Conservation (phyloP, 2,797 vertebrate genomes). For the Leptoclinus maculatus region DNA sequence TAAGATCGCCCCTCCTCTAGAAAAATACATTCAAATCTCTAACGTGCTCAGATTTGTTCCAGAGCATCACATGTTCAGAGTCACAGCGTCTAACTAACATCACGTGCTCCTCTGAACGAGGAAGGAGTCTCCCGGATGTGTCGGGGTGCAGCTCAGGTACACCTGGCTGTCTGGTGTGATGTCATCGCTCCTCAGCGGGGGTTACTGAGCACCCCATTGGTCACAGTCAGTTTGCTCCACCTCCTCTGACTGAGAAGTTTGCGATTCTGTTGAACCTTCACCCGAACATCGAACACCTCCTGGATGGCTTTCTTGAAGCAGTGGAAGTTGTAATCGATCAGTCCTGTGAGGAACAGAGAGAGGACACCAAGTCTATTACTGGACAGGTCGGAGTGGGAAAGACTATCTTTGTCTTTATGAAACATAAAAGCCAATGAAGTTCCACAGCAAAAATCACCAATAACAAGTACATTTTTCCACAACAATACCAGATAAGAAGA, state of each 20-base stretch:
- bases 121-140: not conserved
- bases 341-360: constrained; percentile 77
- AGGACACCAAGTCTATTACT: not conserved
- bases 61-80: not conserved
- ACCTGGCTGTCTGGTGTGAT: not conserved
- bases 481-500: too few species aligned
- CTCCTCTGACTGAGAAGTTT: constrained; percentile 89
- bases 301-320: constrained; percentile 97
- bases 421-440: too few species aligned
- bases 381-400: too few species aligned
- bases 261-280: constrained; percentile 90
- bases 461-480: not conserved
- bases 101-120: not conserved
- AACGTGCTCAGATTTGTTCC: not conserved
- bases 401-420: too few species aligned
- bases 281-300: constrained; percentile 95
- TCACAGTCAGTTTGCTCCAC: constrained; percentile 86
- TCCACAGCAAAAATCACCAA: too few species aligned
- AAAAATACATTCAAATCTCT: not conserved
- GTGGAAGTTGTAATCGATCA: constrained; percentile 98
- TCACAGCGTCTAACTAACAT: too few species aligned
- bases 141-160: not conserved
- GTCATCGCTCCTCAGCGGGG: constrained; percentile 61
- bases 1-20: not conserved
- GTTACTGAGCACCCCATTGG: constrained; percentile 84